Evolutionary conservation across 1,140 invertebrate genomes (phyloP).

Genomic region (Globodera rostochiensis): DNA sequence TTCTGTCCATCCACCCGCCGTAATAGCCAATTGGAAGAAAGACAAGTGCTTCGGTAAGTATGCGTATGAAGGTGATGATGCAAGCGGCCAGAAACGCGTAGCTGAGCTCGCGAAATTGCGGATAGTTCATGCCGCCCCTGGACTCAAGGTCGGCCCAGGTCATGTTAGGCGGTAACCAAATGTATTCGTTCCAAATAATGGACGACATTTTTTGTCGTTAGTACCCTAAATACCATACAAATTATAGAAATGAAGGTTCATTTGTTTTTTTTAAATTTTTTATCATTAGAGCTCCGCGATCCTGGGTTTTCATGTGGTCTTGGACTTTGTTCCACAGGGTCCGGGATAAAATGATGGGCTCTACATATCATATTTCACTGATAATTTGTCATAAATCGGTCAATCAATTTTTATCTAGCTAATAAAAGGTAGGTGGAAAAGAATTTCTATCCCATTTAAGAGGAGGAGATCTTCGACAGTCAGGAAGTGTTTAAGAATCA

Average conservation of each 20-base stretch:
- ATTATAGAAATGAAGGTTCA: not conserved
- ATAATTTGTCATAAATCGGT: too few relatives aligned
- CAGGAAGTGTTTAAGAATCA: too few relatives aligned
- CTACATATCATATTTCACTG: too few relatives aligned
- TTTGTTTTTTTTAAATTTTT: not conserved
- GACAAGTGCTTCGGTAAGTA: constrained; percentile 60
- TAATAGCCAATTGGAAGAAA: constrained; percentile 58
- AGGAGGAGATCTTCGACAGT: too few relatives aligned
- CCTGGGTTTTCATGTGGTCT: too few relatives aligned
- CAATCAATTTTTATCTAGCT: too few relatives aligned
- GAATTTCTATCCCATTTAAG: too few relatives aligned
- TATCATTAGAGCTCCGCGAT: too few relatives aligned
- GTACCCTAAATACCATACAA: not conserved
- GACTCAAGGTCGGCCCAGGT: constrained; percentile 38
- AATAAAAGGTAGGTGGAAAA: too few relatives aligned
- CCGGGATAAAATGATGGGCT: too few relatives aligned
- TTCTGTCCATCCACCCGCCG: constrained; percentile 55
- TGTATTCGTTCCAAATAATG: constrained; percentile 32
- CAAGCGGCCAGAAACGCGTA: constrained; percentile 56
- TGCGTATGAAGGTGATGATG: constrained; percentile 53
- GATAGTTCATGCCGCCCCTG: constrained; percentile 47
- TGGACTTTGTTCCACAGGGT: too few relatives aligned
- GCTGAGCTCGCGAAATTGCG: constrained; percentile 54
- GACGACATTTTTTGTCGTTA: not conserved
- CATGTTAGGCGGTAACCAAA: constrained; percentile 32